Evolutionary conservation across 2,113 vertebrate genomes (phyloP), one percentile per base, ranked within the genome.

Genomic region (Gymnarchus niloticus): DNA sequence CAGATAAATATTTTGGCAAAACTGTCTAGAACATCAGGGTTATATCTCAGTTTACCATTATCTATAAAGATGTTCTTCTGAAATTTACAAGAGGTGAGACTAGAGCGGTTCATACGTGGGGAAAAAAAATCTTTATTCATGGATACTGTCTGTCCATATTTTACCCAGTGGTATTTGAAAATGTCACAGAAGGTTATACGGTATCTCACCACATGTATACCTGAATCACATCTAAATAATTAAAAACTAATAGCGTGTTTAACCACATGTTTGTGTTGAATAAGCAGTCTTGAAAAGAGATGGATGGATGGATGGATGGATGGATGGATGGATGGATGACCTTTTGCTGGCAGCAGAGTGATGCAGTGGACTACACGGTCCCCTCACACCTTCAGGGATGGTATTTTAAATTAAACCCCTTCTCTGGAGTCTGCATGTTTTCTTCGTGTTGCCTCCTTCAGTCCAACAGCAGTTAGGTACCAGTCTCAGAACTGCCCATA

Each of bases 141-240:
- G 14, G 12, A 69, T 37, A 33, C 14, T 37, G 33, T 69, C 37
- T 69, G 28, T 69, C 28, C 28, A 17, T 37, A 37, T 69, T 37
- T 14, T 69, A 69, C 4, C 61, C 28, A 69, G 61, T 37, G 28
- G 28, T 37, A 69, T 69, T 69, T 69, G 10, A 69, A 69, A 69
- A 69, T 69, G 61, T 37, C 61, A 69, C 61, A 69, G n/a, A n/a
- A n/a, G 61, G 28, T 69, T 37, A 69, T 17, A n/a, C n/a, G n/a
- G n/a, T n/a, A 33, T 37, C 28, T 69, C 61, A 5, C 19, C 61
- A 33, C 3, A 25, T 37, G 5, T 37, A 69, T 69, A 33, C 37
- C 61, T 37, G 61, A 69, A 69, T 69, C 37, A 37, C 61, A 69
- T 69, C 61, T 69, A 69, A 37, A 69, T 69, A 69, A 69, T 69